These are phyloP conservation scores for Creontiades dilutus DNA, from an alignment of 2,888 invertebrate genomes.

Conservation along the genomic window DNA sequence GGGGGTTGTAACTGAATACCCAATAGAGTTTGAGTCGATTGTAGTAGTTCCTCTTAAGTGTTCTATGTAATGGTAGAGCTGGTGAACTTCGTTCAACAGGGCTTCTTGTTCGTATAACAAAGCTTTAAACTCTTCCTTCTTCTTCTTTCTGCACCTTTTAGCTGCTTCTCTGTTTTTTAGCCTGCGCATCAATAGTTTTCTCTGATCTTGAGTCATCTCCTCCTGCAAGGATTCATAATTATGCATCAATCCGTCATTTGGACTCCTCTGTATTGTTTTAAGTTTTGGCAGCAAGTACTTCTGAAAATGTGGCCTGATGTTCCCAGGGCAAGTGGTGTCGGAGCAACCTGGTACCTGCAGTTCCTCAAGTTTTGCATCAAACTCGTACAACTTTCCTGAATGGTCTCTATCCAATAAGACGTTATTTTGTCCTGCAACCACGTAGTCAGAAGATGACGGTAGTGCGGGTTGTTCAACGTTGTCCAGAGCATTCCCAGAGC, in stretches of 20 bases:
- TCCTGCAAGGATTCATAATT: not conserved
- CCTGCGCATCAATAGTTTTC: not conserved
- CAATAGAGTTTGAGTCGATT: not conserved
- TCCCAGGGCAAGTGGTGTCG: not conserved
- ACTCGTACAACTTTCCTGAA: not conserved
- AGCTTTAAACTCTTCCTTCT: slow-evolving; percentile 30
- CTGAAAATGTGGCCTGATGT: not conserved
- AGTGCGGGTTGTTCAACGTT: not conserved
- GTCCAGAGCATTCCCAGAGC: not conserved
- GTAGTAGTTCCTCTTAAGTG: not conserved
- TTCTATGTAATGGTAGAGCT: not conserved
- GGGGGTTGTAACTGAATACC: not conserved
- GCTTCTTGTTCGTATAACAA: not conserved
- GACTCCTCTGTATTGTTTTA: not conserved
- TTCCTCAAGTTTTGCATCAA: not conserved
- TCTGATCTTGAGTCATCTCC: not conserved
- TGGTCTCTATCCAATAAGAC: not conserved
- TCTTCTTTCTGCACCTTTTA: slow-evolving; percentile 39
- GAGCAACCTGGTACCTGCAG: not conserved
- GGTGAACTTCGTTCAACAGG: not conserved
- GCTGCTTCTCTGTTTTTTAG: slow-evolving; percentile 43
- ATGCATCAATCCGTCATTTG: not conserved
- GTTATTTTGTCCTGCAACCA: not conserved
- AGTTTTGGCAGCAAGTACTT: not conserved
- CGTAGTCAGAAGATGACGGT: not conserved